phyloP scores from a whole-genome alignment of 2,888 invertebrate genomes.

The Cataglyphis livida region DNA sequence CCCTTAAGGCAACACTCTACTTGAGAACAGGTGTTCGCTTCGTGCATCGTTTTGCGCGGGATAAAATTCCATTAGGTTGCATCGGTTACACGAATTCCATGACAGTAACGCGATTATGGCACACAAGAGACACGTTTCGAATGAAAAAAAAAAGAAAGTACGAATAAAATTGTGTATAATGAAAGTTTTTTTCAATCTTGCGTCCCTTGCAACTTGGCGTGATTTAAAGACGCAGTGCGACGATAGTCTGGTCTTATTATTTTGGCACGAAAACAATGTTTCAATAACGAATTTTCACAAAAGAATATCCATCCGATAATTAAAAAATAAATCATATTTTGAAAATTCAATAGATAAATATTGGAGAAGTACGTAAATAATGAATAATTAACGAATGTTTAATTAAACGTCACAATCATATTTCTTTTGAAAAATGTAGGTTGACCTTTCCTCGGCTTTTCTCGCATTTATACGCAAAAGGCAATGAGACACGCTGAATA shows the following conservation, averaged over 20 bases:
- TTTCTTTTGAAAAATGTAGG: background rate
- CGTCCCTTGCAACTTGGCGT: background rate
- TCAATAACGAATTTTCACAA: background rate
- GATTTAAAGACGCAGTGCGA: conserved; percentile 29
- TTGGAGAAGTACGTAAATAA: background rate
- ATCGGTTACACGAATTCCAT: conserved; percentile 26
- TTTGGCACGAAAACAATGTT: background rate
- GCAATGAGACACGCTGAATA: background rate
- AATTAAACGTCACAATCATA: background rate
- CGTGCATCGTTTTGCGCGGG: conserved; percentile 13
- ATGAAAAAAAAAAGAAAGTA: conserved; percentile 4
- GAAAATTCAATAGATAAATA: background rate
- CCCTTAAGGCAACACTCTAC: conserved; percentile 26
- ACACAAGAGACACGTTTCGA: conserved; percentile 1
- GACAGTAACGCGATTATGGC: conserved; percentile 5
- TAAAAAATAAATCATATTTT: background rate
- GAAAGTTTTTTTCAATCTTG: background rate
- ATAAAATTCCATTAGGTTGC: conserved; percentile 30
- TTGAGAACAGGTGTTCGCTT: conserved; percentile 37
- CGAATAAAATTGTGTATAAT: conserved; percentile 5
- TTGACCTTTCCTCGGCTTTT: background rate
- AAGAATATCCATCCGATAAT: background rate
- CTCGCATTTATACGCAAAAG: conserved; percentile 6
- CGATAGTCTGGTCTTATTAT: background rate
- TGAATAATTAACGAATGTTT: background rate